Conservation (phyloP, 2,113 vertebrate species). For the Microtus ochrogaster region DNA sequence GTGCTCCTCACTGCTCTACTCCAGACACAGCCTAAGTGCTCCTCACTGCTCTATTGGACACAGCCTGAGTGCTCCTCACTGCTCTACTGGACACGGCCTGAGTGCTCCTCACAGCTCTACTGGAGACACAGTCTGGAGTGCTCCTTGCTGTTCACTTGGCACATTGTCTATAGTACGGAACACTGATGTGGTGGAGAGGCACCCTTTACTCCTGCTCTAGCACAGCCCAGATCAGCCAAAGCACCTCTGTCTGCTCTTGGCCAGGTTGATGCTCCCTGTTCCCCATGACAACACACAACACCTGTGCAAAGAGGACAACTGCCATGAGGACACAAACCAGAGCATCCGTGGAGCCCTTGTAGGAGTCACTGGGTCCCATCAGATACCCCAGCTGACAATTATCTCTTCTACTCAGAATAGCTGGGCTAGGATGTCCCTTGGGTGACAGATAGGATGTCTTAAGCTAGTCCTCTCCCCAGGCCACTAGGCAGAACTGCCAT, state of each 20-base stretch:
- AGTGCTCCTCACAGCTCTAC: too few species aligned
- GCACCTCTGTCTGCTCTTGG: background rate
- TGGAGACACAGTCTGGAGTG: too few species aligned
- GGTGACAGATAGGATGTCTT: background rate
- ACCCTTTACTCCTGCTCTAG: too few species aligned
- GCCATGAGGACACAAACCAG: background rate
- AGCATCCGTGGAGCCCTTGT: background rate
- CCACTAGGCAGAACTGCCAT: background rate
- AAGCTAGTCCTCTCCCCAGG: rapidly evolving
- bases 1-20: too few species aligned
- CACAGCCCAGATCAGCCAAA: background rate
- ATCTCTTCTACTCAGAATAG: background rate
- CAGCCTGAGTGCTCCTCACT: too few species aligned
- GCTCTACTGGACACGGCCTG: too few species aligned
- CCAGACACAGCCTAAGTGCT: too few species aligned
- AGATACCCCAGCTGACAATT: too few species aligned
- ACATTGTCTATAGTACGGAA: background rate
- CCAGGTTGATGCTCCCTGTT: background rate
- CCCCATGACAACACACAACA: background rate
- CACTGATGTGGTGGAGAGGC: rapidly evolving
- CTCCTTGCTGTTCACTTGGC: background rate
- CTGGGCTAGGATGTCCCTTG: background rate
- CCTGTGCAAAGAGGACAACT: background rate
- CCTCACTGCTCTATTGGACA: too few species aligned
- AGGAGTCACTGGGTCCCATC: too few species aligned